These are phyloP conservation scores for Dendrophyllia cribrosa DNA, from an alignment of 64 coral and sea anemone genomes.

Conservation along the genomic window DNA sequence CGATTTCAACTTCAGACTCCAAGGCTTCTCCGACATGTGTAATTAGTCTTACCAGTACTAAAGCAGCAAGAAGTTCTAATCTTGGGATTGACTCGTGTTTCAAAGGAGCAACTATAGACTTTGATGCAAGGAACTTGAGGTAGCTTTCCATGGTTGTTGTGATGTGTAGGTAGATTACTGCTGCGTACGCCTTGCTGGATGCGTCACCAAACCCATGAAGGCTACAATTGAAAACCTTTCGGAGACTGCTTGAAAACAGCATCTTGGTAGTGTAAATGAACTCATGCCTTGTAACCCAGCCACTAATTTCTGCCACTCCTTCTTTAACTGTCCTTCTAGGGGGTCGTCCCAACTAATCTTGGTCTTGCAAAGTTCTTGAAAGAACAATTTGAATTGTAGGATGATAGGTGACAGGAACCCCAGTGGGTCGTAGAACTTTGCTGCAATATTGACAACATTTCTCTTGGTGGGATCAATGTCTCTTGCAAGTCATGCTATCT, in stretches of 20 bases:
- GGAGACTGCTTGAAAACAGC: background rate
- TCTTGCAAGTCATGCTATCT: background rate
- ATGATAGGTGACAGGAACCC: conserved; percentile 13
- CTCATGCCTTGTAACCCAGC: conserved; percentile 7
- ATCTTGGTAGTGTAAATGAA: conserved; percentile 3
- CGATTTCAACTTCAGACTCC: background rate
- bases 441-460: conserved; percentile 8
- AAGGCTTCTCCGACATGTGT: background rate
- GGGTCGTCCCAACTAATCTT: conserved; percentile 16
- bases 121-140: conserved; percentile 2
- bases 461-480: conserved; percentile 43
- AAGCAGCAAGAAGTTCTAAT: background rate
- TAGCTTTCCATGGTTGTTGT: conserved; percentile 1
- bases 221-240: background rate
- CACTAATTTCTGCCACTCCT: background rate
- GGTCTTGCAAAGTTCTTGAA: conserved; percentile 40
- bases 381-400: conserved; percentile 23
- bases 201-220: conserved; percentile 53
- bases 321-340: background rate
- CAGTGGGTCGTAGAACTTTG: conserved; percentile 35
- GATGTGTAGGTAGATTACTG: conserved; percentile 31
- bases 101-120: conserved; percentile 11
- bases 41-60: background rate
- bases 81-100: background rate
- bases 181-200: conserved; percentile 8